Conservation (phyloP, 2,888 invertebrate species). For the Drosophila mayaguana region DNA sequence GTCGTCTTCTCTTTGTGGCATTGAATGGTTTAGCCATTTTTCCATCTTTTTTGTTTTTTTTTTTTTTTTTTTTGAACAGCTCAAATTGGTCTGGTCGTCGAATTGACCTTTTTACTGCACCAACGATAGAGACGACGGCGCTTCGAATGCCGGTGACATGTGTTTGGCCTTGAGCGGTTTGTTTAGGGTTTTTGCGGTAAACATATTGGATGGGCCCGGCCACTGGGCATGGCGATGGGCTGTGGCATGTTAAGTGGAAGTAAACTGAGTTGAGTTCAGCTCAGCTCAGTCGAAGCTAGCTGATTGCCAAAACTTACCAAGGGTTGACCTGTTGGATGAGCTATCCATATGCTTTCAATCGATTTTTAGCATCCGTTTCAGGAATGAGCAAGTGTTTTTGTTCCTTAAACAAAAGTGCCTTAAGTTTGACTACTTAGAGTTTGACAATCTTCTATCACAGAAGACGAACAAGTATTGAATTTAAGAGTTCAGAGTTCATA, state of each 20-base stretch:
- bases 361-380: constrained; percentile 18
- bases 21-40: constrained; percentile 57
- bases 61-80: constrained; percentile 47
- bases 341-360: constrained; percentile 46
- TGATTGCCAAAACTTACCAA: constrained; percentile 30
- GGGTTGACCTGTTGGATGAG: constrained; percentile 56
- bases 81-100: constrained; percentile 77
- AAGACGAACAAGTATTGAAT: neutral
- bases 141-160: constrained; percentile 65
- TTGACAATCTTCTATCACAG: neutral
- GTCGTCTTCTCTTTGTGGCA: constrained; percentile 13
- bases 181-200: constrained; percentile 62
- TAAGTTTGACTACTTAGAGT: neutral
- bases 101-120: constrained; percentile 70
- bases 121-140: constrained; percentile 24
- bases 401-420: constrained; percentile 9
- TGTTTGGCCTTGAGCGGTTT: constrained; percentile 80
- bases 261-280: constrained; percentile 21
- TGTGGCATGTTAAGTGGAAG: constrained; percentile 36
- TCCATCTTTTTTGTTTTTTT: constrained; percentile 28
- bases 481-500: neutral
- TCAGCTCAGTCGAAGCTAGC: constrained; percentile 15
- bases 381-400: neutral
- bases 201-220: constrained; percentile 27
- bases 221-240: constrained; percentile 15